Percentiles rank a stretch among this genome's conserved stretches.
These are phyloP conservation scores for Quadriops clusia DNA, from an alignment of 2,888 invertebrate species.

Conservation along the genomic window DNA sequence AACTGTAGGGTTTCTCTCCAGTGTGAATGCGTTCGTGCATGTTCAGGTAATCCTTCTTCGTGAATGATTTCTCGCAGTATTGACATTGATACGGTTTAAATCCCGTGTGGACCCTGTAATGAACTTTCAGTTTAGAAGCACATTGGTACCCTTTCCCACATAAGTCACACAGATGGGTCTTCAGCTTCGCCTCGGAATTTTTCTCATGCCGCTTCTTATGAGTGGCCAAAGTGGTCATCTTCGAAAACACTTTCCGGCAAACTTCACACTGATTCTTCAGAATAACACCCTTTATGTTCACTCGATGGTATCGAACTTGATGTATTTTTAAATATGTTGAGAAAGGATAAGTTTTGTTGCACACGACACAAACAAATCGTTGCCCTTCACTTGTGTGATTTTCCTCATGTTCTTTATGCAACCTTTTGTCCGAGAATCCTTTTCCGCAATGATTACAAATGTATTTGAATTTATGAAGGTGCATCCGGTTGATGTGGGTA, in stretches of 20 bases:
- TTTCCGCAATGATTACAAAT: conserved; percentile 40
- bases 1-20: conserved; percentile 24
- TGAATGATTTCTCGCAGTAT: conserved; percentile 24
- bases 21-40: conserved; percentile 24
- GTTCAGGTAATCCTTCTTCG: conserved; percentile 21
- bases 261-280: conserved; percentile 31
- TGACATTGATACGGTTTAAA: conserved; percentile 23
- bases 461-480: conserved; percentile 36
- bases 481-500: conserved; percentile 45
- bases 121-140: conserved; percentile 22
- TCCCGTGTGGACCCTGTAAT: conserved; percentile 23
- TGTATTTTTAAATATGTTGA: conserved; percentile 25
- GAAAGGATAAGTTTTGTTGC: conserved; percentile 33
- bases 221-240: conserved; percentile 31
- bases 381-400: conserved; percentile 33
- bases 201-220: conserved; percentile 33
- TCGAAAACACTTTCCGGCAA: conserved; percentile 26
- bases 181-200: conserved; percentile 22
- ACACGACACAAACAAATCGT: conserved; percentile 37
- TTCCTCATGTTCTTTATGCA: conserved; percentile 35
- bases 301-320: conserved; percentile 26
- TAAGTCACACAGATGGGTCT: conserved; percentile 29
- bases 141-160: conserved; percentile 27
- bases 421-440: conserved; percentile 36
- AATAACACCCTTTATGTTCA: conserved; percentile 32